Percentiles rank a stretch among this genome's conserved stretches.
Evolutionary conservation across 2,797 vertebrate genomes (phyloP).

Genomic region (Platyrinchus mystaceus): DNA sequence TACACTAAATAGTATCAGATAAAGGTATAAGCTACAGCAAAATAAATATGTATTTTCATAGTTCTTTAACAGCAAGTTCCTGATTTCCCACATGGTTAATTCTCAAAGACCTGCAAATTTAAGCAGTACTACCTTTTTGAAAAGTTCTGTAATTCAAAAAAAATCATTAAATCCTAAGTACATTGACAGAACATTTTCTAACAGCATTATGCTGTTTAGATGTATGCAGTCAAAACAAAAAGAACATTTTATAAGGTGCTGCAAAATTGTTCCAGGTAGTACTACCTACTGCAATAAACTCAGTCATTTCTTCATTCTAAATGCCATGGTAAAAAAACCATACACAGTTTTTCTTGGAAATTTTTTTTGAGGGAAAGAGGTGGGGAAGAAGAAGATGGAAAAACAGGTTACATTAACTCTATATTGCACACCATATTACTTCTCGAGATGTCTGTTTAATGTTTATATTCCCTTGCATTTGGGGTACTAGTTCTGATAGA

Average conservation of each 20-base stretch:
- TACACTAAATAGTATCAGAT: background rate
- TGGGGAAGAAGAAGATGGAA: background rate
- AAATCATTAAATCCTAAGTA: background rate
- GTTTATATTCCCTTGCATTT: background rate
- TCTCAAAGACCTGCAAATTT: background rate
- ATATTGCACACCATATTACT: background rate
- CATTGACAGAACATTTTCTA: background rate
- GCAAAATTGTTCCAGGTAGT: background rate
- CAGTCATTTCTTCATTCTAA: background rate
- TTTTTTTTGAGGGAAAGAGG: background rate
- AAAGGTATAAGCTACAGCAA: background rate
- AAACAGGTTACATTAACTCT: background rate
- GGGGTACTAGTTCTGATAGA: background rate
- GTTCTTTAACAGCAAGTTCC: background rate
- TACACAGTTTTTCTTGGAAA: background rate
- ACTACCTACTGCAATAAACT: background rate
- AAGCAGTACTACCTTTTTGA: background rate
- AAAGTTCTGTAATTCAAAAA: background rate
- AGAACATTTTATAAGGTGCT: background rate
- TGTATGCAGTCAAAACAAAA: background rate
- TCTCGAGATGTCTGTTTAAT: background rate
- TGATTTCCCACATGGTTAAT: background rate
- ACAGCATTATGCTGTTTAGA: background rate
- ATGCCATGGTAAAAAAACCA: background rate
- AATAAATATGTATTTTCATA: background rate